Evolutionary conservation across 2,888 invertebrate genomes (phyloP).

Genomic region (Agelastica alni): DNA sequence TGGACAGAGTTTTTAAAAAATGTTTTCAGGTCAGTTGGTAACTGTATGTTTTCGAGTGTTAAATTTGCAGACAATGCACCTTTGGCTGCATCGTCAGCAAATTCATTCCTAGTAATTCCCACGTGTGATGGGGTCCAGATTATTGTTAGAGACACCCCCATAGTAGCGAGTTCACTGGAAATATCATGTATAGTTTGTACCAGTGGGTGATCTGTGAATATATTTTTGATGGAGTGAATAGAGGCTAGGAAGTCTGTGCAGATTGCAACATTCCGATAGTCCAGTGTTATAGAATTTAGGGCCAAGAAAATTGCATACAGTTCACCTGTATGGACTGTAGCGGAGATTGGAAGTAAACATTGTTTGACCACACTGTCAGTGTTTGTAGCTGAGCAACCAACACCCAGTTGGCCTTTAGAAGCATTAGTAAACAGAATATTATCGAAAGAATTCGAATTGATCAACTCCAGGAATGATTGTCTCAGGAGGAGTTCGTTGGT

Average conservation of each 20-base stretch:
- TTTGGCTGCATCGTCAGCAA: not conserved
- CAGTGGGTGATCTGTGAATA: not conserved
- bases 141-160: not conserved
- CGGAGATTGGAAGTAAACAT: not conserved
- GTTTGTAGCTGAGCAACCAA: conserved; percentile 1
- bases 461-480: not conserved
- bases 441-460: not conserved
- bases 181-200: conserved; percentile 1
- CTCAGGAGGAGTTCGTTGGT: not conserved
- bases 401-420: not conserved
- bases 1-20: too few relatives aligned
- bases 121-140: not conserved
- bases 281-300: not conserved
- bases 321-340: conserved; percentile 3
- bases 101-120: not conserved
- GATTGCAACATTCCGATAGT: not conserved
- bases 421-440: not conserved
- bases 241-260: not conserved
- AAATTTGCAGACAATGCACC: too few relatives aligned
- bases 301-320: not conserved
- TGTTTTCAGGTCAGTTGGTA: too few relatives aligned
- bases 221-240: not conserved
- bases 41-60: too few relatives aligned
- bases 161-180: too few relatives aligned
- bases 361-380: not conserved